Base-by-base conservation (phyloP, 2,113 vertebrate genomes). In the Dasyurus viverrinus region DNA sequence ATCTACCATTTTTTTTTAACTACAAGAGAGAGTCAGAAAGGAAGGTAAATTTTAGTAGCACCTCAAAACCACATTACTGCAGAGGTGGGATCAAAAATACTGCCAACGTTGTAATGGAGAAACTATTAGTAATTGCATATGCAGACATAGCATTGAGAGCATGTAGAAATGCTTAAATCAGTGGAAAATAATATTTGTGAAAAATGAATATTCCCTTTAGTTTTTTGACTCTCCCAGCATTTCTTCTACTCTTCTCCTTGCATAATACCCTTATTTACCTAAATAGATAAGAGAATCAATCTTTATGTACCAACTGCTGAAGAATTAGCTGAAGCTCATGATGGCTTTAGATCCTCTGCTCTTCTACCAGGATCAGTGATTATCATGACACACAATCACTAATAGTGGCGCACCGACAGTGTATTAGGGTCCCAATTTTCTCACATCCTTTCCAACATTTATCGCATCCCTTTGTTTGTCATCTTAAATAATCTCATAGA, bases 331-430 rank as follows among this genome's bases (percentile, higher is more conserved):
- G 94, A 57, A 52, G 0, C 50, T 92, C 89, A 8, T 91, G 53
- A 90, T 84, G n/a, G 76, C n/a, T 53, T 95, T 24, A 46, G n/a
- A 9, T 47, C 48, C 25, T 36, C 24, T 36, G 42, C 26, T 42
- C 93, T 95, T 92, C 30, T 90, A n/a, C 92, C 24, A 95, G 60
- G 90, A 93, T 91, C 95, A 92, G 47, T 91, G 97, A 95, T 68
- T 91, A 96, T 93, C 92, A 90, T 84, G 91, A 92, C 92, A 12
- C 16, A 94, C 36, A 94, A 53, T 89, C 48, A 93, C 95, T 95
- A 93, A 92, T 52, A n/a, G n/a, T n/a, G 90, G 89, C 47, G 2
- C 47, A 47, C 47, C 47, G 4, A 47, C 47, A 47, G 47, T 47
- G 47, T 47, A 47, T 47, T 47, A 47, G 47, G 2, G 47, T 47